These are phyloP conservation scores for Dolichoris vasculosae DNA, from an alignment of 1,140 invertebrate species.

Conservation along the genomic window DNA sequence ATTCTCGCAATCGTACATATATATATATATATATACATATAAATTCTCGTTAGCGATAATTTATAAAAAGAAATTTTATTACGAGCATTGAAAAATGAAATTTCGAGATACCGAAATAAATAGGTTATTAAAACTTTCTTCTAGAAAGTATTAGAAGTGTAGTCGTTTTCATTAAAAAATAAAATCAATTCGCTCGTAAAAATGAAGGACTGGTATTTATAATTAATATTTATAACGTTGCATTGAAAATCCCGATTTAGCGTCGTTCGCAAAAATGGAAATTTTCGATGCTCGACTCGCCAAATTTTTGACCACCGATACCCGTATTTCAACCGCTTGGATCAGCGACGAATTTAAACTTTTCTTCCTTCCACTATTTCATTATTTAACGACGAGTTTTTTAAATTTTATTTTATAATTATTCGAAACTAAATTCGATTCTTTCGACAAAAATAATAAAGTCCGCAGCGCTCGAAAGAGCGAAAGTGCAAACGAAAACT, in stretches of 20 bases:
- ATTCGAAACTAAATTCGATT: background rate
- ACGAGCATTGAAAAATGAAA: background rate
- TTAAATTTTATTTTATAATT: background rate
- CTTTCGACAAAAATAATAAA: background rate
- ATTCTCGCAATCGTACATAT: background rate
- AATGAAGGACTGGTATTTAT: background rate
- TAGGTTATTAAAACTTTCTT: slow-evolving; percentile 30
- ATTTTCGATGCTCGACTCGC: background rate
- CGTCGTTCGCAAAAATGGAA: background rate
- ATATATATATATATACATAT: background rate
- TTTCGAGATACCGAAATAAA: background rate
- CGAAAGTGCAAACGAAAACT: background rate
- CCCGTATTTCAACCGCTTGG: background rate
- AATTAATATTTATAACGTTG: background rate
- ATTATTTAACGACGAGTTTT: background rate
- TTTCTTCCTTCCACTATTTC: background rate
- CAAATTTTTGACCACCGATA: background rate
- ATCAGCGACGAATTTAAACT: background rate
- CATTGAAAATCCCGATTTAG: background rate
- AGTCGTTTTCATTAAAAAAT: background rate
- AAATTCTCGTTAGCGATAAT: background rate
- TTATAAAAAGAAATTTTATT: background rate
- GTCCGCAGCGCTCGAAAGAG: background rate
- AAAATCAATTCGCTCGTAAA: background rate
- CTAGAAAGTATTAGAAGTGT: background rate